Evolutionary conservation across 2,888 invertebrate genomes (phyloP).

Genomic region (Tachina lurida): DNA sequence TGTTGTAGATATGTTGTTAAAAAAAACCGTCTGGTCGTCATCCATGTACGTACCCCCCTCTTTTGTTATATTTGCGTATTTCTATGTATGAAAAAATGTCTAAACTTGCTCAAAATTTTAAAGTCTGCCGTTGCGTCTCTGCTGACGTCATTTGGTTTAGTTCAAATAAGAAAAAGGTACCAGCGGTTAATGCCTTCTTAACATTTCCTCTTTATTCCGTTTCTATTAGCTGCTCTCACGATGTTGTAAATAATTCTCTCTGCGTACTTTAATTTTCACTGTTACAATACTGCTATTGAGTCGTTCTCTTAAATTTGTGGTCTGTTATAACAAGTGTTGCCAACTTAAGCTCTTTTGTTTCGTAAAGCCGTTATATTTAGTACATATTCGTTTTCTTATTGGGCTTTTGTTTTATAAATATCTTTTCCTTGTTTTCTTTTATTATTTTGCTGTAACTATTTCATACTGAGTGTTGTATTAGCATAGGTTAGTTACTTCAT

Average conservation of each 20-base stretch:
- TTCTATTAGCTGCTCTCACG: slow-evolving; percentile 10
- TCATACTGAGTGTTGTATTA: slow-evolving; percentile 62
- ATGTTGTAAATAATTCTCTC: slow-evolving; percentile 3
- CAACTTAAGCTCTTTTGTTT: slow-evolving; percentile 44
- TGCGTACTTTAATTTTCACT: slow-evolving; percentile 46
- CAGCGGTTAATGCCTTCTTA: slow-evolving; percentile 71
- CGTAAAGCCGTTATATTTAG: slow-evolving; percentile 59
- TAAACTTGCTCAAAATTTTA: slow-evolving; percentile 23
- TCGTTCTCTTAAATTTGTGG: background rate
- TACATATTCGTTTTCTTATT: slow-evolving; percentile 45
- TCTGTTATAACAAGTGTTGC: slow-evolving; percentile 50
- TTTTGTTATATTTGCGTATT: slow-evolving; percentile 7
- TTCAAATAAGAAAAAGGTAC: slow-evolving; percentile 25
- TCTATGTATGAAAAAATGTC: slow-evolving; percentile 14
- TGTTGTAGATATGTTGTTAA: slow-evolving; percentile 8
- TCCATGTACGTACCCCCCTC: slow-evolving; percentile 49
- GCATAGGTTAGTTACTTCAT: slow-evolving; percentile 72
- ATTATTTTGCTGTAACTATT: slow-evolving; percentile 60
- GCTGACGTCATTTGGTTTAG: slow-evolving; percentile 47
- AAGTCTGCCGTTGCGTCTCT: slow-evolving; percentile 28
- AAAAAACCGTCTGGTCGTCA: slow-evolving; percentile 61
- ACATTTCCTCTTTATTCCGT: slow-evolving; percentile 61
- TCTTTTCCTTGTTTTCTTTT: slow-evolving; percentile 26
- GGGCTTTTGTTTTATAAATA: slow-evolving; percentile 33
- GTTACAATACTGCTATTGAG: slow-evolving; percentile 3